These are phyloP conservation scores for Sardina pilchardus DNA, from an alignment of 2,113 vertebrate genomes.

Conservation along the genomic window DNA sequence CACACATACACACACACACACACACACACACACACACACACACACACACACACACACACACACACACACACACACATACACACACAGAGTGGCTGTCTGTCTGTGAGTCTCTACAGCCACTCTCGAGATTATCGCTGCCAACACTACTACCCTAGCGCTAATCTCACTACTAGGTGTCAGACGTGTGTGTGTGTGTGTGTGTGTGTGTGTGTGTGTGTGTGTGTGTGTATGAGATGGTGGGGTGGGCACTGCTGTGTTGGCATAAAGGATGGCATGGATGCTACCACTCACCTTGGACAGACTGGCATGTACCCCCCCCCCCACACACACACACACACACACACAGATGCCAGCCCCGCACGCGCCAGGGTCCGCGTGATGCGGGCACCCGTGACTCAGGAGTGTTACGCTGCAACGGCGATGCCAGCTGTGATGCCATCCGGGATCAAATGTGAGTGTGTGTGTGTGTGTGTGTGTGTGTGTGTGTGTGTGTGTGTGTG, in stretches of 20 bases:
- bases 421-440: too few relatives aligned
- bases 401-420: too few relatives aligned
- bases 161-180: background rate
- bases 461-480: background rate
- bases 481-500: background rate
- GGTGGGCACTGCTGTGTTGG: too few relatives aligned
- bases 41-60: background rate
- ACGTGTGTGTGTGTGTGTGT: conserved; percentile 6
- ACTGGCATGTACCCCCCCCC: too few relatives aligned
- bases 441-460: background rate
- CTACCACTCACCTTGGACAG: too few relatives aligned
- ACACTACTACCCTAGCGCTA: background rate
- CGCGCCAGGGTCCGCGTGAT: too few relatives aligned
- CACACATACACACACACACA: background rate
- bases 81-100: background rate
- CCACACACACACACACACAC: too few relatives aligned
- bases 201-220: conserved; percentile 2
- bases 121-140: background rate
- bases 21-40: conserved; percentile 5
- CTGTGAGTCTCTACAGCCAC: background rate
- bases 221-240: background rate
- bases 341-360: too few relatives aligned
- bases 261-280: too few relatives aligned
- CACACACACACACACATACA: conserved; percentile 12
- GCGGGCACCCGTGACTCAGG: too few relatives aligned